phyloP scores from a whole-genome alignment of 92 coral and sea anemone genomes.

The Zoanthus sociatus region DNA sequence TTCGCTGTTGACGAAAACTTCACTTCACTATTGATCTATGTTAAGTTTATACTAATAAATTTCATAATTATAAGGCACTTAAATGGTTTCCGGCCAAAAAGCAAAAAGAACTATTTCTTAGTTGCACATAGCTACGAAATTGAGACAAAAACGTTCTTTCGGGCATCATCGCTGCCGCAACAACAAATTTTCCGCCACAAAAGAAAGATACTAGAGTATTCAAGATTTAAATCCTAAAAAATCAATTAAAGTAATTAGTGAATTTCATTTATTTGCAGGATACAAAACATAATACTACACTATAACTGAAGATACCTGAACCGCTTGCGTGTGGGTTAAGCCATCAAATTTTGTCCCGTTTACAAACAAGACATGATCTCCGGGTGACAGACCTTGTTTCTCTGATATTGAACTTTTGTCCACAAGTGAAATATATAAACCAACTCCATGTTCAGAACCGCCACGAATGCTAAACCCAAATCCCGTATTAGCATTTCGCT shows the following conservation, averaged over 20 bases:
- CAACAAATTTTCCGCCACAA: neutral
- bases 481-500: constrained; percentile 73
- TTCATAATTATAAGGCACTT: neutral
- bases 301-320: constrained; percentile 71
- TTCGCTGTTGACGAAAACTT: neutral
- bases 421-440: constrained; percentile 92
- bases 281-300: neutral
- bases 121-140: neutral
- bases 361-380: constrained; percentile 89
- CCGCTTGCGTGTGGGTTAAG: constrained; percentile 89
- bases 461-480: constrained; percentile 98
- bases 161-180: neutral
- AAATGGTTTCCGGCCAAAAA: constrained; percentile 7
- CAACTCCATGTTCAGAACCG: constrained; percentile 96
- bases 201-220: neutral
- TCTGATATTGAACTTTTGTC: constrained; percentile 85
- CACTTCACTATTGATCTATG: neutral
- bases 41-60: neutral
- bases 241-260: neutral
- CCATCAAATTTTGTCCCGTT: constrained; percentile 86
- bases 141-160: neutral
- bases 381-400: constrained; percentile 82
- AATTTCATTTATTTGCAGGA: neutral
- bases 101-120: too few species aligned
- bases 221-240: neutral